These are phyloP conservation scores for Anhinga anhinga DNA, from an alignment of 2,113 vertebrate species.

Conservation along the genomic window DNA sequence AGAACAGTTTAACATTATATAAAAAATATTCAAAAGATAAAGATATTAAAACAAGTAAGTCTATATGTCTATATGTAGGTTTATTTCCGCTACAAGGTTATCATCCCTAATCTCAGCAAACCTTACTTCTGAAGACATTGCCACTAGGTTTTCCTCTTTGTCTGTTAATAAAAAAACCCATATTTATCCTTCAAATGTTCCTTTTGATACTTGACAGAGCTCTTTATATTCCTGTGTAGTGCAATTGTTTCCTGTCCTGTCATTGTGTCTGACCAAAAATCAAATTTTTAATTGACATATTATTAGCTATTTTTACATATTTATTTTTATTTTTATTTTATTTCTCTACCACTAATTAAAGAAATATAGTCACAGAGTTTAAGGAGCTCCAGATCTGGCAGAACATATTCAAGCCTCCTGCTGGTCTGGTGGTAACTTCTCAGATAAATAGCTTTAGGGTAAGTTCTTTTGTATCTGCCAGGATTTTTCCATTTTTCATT, in stretches of 20 bases:
- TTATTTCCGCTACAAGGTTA: background rate
- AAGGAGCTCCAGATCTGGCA: background rate
- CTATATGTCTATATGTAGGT: accelerated
- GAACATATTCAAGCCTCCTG: background rate
- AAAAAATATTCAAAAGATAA: background rate
- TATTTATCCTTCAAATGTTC: background rate
- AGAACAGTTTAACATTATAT: background rate
- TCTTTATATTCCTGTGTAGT: background rate
- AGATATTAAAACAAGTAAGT: background rate
- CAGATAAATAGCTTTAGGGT: background rate
- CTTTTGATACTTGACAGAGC: background rate
- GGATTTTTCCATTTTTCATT: background rate
- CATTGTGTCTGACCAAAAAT: background rate
- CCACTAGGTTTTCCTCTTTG: background rate
- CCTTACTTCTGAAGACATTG: accelerated
- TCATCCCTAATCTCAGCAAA: background rate
- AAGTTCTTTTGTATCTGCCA: background rate
- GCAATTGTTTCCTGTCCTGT: background rate
- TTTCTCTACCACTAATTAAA: background rate
- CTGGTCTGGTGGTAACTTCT: background rate
- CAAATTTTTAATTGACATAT: background rate
- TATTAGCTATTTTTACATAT: background rate
- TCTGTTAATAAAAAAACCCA: background rate
- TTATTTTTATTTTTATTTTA: background rate
- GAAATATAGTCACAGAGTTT: background rate